Evolutionary conservation across 2,797 vertebrate species (phyloP), one percentile per base, ranked within the genome.

Genomic region (Uromys caudimaculatus): DNA sequence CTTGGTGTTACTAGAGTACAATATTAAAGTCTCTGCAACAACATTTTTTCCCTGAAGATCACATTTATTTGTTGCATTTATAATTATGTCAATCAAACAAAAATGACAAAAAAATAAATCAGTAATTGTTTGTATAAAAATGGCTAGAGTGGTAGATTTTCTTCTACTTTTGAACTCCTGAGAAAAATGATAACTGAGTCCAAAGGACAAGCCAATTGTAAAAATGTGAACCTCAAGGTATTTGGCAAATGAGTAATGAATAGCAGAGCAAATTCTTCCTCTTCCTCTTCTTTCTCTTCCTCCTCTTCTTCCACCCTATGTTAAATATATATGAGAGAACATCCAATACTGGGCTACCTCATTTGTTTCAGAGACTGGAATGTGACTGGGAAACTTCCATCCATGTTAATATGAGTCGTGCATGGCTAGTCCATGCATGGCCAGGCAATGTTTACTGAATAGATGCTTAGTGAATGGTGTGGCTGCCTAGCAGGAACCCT

Each of bases 21-120:
- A 60, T 75, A 67, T 95, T 73, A 92, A 93, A 97, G n/a, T 19
- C 41, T 32, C 60, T 77, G 13, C 27, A 75, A 97, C 58, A 82
- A 44, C 90, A 94, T n/a, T 94, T 76, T 90, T 0, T 35, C 32
- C 32, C 86, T 78, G 93, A 89, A 67, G 67, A 93, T 97, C 95
- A 87, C 13, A 5, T 93, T 97, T 96, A 12, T 92, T 97, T 94
- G 60, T 67, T 67, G 32, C 96, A 76, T 83, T 97, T 92, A 14
- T 86, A 97, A 97, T 97, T 96, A 97, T 95, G 47, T 21, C 38
- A 95, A 24, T 41, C 95, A 92, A 90, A 97, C 67, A 87, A 96
- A 93, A 96, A 93, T 8, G 9, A 19, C 1, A 93, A 69, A 78
- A 78, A 94, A 56, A 44, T 32, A 96, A 38, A 88, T 95, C 79